Evolutionary conservation across 1,140 invertebrate genomes (phyloP).

Genomic region (Phenacoccus solenopsis): DNA sequence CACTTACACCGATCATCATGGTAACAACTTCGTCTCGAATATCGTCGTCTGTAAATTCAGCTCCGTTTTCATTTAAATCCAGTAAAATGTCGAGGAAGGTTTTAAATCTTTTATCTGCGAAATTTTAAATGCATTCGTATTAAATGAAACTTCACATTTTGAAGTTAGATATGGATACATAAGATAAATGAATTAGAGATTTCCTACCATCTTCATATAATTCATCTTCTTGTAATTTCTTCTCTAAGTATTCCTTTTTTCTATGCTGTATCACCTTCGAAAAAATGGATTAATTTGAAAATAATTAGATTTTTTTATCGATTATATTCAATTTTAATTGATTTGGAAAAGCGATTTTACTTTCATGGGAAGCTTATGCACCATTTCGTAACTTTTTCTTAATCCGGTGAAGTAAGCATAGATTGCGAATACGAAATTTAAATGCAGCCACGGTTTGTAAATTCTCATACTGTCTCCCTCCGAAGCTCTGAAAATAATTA

Average conservation of each 20-base stretch:
- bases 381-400: conserved; percentile 23
- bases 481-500: conserved; percentile 20
- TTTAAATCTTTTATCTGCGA: conserved; percentile 24
- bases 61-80: conserved; percentile 35
- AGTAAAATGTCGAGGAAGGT: conserved; percentile 48
- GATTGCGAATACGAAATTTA: conserved; percentile 22
- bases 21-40: conserved; percentile 46
- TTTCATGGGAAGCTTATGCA: conserved; percentile 25
- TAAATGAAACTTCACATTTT: too few relatives aligned
- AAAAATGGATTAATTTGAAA: neutral
- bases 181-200: too few relatives aligned
- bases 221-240: neutral
- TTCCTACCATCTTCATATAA: neutral
- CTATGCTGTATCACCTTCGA: neutral
- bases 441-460: conserved; percentile 25
- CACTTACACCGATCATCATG: conserved; percentile 29
- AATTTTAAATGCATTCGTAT: neutral
- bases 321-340: neutral
- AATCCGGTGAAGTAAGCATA: conserved; percentile 23
- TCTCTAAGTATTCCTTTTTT: neutral
- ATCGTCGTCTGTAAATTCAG: conserved; percentile 40
- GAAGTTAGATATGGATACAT: too few relatives aligned
- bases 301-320: neutral
- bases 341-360: conserved; percentile 18
- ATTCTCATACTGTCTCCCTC: conserved; percentile 23